Base-by-base conservation (phyloP, 2,797 vertebrate genomes). In the Crenuchus spilurus region DNA sequence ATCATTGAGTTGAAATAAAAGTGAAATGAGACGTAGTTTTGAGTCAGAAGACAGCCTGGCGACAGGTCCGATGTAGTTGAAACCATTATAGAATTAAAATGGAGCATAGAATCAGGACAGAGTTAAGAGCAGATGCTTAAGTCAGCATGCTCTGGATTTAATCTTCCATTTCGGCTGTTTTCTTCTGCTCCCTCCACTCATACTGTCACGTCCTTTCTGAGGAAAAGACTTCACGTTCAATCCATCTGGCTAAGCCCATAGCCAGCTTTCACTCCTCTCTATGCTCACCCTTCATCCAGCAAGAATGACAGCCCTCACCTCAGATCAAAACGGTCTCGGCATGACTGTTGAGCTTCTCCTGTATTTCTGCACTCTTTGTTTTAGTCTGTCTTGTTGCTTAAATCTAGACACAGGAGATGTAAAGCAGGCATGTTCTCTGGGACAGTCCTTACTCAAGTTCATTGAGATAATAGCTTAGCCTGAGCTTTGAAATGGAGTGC, bases 221-320 rank as follows among this genome's bases (percentile, higher is more conserved):
- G 67, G 39, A 57, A 77, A 71, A 77, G 37, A 62, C 20, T 35
- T 18, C 24, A 51, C 48, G 3, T 48, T 64, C 67, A 74, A 67
- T 74, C 75, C 61, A 58, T 77, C 72, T 75, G 80, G 75, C 78
- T 70, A 62, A 74, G 39, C 46, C 73, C 14, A 37, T 54, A 54
- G 55, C 37, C 68, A 28, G 62, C 80, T 76, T 79, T 84, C 65
- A 77, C 73, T 79, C 74, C 75, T 73, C 77, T 84, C 64, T 54
- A 41, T 30, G 61, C 16, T 61, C 70, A 44, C 11, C 67, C 31
- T 1, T 41, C 28, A 30, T 84, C 73, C 75, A 78, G 84, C 49
- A 77, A 52, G 39, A 86, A 77, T 49, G 68, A 73, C 63, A 75
- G 74, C 64, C 42, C 18, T 83, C 66, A 77, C 33, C 33, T 49